Conservation (phyloP, 64 coral and sea anemone genomes). For the Astreopora myriophthalma region DNA sequence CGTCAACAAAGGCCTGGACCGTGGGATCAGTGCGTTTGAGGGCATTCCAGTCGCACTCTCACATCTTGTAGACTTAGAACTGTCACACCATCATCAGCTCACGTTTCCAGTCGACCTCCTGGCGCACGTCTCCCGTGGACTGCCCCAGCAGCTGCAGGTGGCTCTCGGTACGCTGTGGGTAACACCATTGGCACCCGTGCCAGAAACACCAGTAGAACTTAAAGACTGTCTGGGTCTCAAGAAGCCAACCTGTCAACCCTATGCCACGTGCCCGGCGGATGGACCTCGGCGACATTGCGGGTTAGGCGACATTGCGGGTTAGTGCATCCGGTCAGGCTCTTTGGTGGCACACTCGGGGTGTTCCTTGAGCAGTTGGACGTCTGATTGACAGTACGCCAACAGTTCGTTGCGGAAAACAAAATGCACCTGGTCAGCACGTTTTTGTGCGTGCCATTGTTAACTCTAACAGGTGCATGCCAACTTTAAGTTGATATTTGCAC, state of each 20-base stretch:
- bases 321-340: no score
- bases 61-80: no score
- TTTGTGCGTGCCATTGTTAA: background rate
- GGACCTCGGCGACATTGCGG: background rate
- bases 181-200: background rate
- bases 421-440: background rate
- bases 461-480: no score
- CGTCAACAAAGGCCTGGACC: background rate
- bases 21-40: no score
- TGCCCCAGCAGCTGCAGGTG: background rate
- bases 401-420: constrained; percentile 45
- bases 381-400: background rate
- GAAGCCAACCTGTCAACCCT: background rate
- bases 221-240: background rate
- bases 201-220: no score
- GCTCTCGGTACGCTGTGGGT: background rate
- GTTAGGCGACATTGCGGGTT: background rate
- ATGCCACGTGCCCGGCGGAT: background rate
- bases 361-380: constrained; percentile 9
- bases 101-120: no score
- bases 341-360: no score
- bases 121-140: background rate
- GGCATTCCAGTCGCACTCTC: background rate
- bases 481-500: no score
- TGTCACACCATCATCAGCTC: no score